Percentiles rank a stretch among this genome's conserved stretches.
Conservation (phyloP, 2,113 vertebrate species). For the Halichoerus grypus region DNA sequence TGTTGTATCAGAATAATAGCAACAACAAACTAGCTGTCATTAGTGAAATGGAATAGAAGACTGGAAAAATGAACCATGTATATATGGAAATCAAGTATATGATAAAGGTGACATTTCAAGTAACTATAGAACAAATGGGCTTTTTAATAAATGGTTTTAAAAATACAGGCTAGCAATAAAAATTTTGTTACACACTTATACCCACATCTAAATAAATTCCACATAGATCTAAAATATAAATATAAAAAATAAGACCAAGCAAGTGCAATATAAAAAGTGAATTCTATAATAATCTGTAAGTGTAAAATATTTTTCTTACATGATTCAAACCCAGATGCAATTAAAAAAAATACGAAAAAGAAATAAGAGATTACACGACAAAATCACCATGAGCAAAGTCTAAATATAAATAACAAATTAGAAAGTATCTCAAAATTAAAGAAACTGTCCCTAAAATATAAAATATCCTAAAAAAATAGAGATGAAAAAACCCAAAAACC, state of each 20-base stretch:
- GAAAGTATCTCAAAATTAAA: conserved; percentile 28
- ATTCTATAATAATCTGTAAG: neutral
- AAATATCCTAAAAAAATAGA: neutral
- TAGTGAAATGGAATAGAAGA: neutral
- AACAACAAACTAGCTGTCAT: neutral
- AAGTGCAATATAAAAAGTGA: neutral
- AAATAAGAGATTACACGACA: neutral
- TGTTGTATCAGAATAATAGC: neutral
- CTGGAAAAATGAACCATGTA: neutral
- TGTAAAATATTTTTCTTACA: neutral
- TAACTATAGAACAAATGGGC: neutral
- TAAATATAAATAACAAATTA: conserved; percentile 3
- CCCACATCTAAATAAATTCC: neutral
- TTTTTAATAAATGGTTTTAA: neutral
- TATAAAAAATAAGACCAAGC: neutral
- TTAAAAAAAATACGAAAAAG: neutral
- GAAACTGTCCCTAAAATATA: neutral
- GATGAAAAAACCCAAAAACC: neutral
- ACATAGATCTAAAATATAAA: conserved; percentile 21
- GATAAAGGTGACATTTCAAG: neutral
- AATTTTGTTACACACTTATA: neutral
- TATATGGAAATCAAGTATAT: neutral
- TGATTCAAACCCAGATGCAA: conserved; percentile 26
- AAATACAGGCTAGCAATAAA: neutral
- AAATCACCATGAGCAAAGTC: neutral